Conservation (phyloP, 1,140 invertebrate species). For the Rhagoletis zephyria region DNA sequence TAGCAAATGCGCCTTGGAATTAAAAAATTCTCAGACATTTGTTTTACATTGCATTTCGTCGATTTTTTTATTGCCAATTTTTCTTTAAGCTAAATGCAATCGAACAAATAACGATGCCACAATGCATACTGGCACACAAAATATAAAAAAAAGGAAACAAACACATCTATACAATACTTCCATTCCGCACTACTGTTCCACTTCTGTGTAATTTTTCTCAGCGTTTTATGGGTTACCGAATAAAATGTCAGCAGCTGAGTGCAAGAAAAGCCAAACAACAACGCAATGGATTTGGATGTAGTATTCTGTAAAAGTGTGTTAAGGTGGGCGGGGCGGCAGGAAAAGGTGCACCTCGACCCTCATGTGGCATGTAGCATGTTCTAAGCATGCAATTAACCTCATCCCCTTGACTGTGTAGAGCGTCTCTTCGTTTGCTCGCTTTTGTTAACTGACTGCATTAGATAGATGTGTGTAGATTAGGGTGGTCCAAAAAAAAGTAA, state of each 20-base stretch:
- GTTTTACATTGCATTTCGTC: slow-evolving; percentile 2
- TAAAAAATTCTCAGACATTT: background rate
- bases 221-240: slow-evolving; percentile 16
- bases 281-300: background rate
- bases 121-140: background rate
- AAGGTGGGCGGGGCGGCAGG: too few relatives aligned
- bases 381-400: slow-evolving; percentile 13
- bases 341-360: background rate
- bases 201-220: background rate
- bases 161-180: background rate
- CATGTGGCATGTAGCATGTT: slow-evolving; percentile 7
- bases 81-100: background rate
- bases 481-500: too few relatives aligned
- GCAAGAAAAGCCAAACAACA: background rate
- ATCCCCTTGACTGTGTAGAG: background rate
- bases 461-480: background rate
- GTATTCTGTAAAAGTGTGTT: background rate
- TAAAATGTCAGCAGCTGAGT: slow-evolving; percentile 14
- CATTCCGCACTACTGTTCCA: background rate
- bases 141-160: background rate
- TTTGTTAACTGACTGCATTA: background rate
- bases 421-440: background rate
- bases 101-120: background rate
- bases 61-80: background rate
- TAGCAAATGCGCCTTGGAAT: background rate